phyloP scores from a whole-genome alignment of 2,888 invertebrate genomes.

The Micropterix aruncella region DNA sequence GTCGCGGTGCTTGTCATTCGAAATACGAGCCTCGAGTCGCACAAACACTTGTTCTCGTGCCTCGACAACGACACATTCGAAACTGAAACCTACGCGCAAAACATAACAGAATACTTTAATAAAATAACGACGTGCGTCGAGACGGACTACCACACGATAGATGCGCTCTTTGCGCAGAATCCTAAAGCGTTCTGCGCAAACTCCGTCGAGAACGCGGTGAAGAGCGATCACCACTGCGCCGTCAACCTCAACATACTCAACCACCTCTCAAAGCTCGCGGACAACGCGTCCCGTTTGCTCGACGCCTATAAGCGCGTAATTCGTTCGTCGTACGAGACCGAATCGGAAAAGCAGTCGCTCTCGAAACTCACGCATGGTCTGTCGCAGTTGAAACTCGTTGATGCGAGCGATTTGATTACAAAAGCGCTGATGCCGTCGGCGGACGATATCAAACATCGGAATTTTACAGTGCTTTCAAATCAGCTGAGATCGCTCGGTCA shows the following conservation, averaged over 20 bases:
- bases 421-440: slow-evolving; percentile 28
- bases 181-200: slow-evolving; percentile 22
- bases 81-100: slow-evolving; percentile 17
- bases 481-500: slow-evolving; percentile 20
- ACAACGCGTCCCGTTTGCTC: no score
- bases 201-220: slow-evolving; percentile 23
- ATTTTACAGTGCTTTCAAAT: slow-evolving; percentile 18
- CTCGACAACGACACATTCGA: slow-evolving; percentile 17
- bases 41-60: no score
- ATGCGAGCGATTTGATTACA: slow-evolving; percentile 22
- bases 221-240: slow-evolving; percentile 24
- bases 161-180: slow-evolving; percentile 25
- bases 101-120: slow-evolving; percentile 25
- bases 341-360: no score
- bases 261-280: slow-evolving; percentile 21
- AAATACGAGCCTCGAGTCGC: no score
- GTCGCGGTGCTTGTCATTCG: no score
- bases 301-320: no score
- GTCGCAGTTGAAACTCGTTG: slow-evolving; percentile 19
- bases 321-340: no score
- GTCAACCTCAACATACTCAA: slow-evolving; percentile 20
- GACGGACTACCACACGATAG: slow-evolving; percentile 20
- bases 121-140: slow-evolving; percentile 21
- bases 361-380: no score
- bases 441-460: slow-evolving; percentile 21